A percentile compares a stretch with the other conserved stretches of the same genome.
Conservation (phyloP, 2,113 vertebrate species). For the Mus pahari region DNA sequence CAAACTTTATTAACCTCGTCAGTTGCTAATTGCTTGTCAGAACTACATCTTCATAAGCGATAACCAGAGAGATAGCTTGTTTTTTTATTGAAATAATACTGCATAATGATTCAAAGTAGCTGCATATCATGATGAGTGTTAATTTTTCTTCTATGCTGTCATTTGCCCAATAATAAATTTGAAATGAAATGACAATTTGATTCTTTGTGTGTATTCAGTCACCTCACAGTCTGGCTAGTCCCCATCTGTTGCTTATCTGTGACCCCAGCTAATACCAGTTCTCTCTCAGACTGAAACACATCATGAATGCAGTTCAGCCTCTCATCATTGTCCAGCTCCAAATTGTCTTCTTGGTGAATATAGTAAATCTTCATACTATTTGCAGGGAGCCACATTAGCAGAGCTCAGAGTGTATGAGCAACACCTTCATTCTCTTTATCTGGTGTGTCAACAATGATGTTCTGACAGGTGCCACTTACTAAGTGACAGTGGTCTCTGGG, state of each 20-base stretch:
- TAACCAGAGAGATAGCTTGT: background rate
- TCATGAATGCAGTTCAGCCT: background rate
- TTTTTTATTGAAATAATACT: slow-evolving; percentile 51
- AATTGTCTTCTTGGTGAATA: background rate
- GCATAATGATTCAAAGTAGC: background rate
- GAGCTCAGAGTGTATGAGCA: slow-evolving; percentile 43
- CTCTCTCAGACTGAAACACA: background rate
- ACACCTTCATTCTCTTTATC: slow-evolving; percentile 20
- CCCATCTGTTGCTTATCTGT: background rate
- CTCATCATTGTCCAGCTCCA: background rate
- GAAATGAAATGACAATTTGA: background rate
- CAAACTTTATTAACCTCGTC: background rate
- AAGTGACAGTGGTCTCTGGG: background rate
- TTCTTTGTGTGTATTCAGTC: slow-evolving; percentile 5
- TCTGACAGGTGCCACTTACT: slow-evolving; percentile 15
- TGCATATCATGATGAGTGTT: background rate
- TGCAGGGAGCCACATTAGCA: slow-evolving; percentile 50
- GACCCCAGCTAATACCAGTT: slow-evolving; percentile 32
- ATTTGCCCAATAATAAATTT: slow-evolving; percentile 20
- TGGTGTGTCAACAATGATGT: background rate
- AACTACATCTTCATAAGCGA: slow-evolving; percentile 20
- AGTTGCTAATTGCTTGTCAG: background rate
- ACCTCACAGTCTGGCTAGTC: background rate
- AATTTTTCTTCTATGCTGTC: background rate
- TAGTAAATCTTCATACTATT: slow-evolving; percentile 32